These are phyloP conservation scores for Lamellibrachia satsuma DNA, from an alignment of 2,888 invertebrate species.

Conservation along the genomic window DNA sequence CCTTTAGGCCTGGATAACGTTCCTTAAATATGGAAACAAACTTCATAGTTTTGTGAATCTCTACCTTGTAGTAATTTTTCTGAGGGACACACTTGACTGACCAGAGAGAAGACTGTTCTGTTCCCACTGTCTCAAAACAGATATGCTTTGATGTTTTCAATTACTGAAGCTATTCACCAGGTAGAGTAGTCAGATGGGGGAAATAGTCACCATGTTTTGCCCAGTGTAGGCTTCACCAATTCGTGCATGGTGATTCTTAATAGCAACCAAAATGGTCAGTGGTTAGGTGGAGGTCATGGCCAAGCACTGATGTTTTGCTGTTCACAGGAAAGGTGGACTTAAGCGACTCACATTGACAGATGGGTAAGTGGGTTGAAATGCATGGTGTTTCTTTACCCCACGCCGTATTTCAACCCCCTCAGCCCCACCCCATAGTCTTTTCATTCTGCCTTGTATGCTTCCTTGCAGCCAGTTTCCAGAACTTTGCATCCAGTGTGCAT, in stretches of 20 bases:
- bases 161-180: no score
- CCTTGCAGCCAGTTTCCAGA: neutral
- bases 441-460: neutral
- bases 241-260: no score
- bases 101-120: no score
- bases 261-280: neutral
- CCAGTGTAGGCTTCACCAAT: no score
- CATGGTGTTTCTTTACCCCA: neutral
- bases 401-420: neutral
- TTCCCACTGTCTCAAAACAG: no score
- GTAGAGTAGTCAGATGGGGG: no score
- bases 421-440: neutral
- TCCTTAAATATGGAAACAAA: neutral
- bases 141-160: no score
- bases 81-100: no score
- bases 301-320: neutral
- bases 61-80: neutral
- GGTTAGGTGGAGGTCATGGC: neutral
- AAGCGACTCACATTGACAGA: neutral
- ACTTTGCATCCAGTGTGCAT: neutral
- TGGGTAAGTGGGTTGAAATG: slow-evolving; percentile 3
- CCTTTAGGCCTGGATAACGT: neutral
- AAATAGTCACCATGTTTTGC: no score
- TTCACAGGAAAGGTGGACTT: neutral
- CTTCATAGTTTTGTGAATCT: neutral